phyloP scores from a whole-genome alignment of 2,113 vertebrate genomes.

The Thalassoma bifasciatum region DNA sequence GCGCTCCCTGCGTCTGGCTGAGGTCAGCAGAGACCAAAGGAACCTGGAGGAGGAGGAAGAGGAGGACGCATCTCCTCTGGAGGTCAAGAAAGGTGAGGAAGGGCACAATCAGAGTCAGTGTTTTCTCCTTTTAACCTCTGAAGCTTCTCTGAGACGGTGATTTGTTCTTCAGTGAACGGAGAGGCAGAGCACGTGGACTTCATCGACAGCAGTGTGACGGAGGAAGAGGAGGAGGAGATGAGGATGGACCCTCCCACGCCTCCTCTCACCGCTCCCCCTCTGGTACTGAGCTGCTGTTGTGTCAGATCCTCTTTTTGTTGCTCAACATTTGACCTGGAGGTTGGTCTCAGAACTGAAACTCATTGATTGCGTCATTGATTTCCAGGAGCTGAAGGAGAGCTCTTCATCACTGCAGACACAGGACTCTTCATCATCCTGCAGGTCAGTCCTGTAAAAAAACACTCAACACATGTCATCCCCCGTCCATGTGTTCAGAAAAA shows the following conservation, averaged over 20 bases:
- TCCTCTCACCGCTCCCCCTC: slow-evolving; percentile 34
- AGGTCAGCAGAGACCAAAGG: slow-evolving; percentile 85
- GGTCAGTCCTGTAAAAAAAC: slow-evolving; percentile 54
- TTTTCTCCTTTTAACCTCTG: neutral
- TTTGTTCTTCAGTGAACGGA: slow-evolving; percentile 77
- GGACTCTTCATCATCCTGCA: slow-evolving; percentile 58
- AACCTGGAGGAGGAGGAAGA: slow-evolving; percentile 83
- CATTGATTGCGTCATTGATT: slow-evolving; percentile 25
- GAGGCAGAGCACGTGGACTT: slow-evolving; percentile 85
- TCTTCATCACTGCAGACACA: slow-evolving; percentile 51
- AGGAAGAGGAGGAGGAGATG: slow-evolving; percentile 83
- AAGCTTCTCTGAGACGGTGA: neutral
- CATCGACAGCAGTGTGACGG: slow-evolving; percentile 83
- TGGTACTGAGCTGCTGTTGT: slow-evolving; percentile 63
- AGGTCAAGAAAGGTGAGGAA: slow-evolving; percentile 69
- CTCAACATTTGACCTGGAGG: neutral
- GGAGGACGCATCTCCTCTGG: slow-evolving; percentile 42
- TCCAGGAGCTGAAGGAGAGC: slow-evolving; percentile 70
- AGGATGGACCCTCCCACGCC: slow-evolving; percentile 30
- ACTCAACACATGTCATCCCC: no score
- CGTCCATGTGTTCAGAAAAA: neutral
- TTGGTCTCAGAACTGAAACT: neutral
- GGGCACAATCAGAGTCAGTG: neutral
- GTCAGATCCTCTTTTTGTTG: neutral
- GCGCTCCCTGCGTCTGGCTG: slow-evolving; percentile 86